These are phyloP conservation scores for Halichoerus grypus DNA, from an alignment of 2,113 vertebrate genomes.

Conservation along the genomic window DNA sequence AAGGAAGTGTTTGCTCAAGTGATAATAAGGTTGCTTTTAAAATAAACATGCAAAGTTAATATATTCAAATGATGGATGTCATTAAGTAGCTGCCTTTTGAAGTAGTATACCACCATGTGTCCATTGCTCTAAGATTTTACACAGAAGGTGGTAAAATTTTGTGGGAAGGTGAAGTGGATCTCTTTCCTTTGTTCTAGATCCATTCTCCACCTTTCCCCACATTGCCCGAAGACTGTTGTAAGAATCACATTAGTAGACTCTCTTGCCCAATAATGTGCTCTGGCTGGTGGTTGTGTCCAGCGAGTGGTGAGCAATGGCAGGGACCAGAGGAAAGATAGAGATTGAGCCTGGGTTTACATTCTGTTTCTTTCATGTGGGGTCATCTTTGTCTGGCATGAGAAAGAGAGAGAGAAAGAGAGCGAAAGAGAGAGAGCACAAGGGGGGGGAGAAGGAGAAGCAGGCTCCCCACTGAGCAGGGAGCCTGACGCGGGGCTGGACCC, in stretches of 20 bases:
- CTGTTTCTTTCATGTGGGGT: neutral
- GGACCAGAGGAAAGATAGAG: neutral
- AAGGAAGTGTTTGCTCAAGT: neutral
- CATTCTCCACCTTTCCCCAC: neutral
- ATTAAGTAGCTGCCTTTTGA: neutral
- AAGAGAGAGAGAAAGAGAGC: neutral
- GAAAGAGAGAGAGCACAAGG: neutral
- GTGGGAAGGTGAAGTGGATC: neutral
- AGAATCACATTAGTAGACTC: neutral
- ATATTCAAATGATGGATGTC: neutral
- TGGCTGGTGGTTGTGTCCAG: neutral
- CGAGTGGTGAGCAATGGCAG: too few species aligned
- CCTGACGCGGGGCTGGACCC: too few species aligned
- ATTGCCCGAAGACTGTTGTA: too few species aligned
- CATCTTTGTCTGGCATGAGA: neutral
- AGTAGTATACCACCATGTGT: neutral
- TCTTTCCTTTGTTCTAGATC: neutral
- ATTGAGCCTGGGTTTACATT: fast-evolving
- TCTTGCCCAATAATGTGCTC: neutral
- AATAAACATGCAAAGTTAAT: neutral
- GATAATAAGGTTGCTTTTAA: neutral
- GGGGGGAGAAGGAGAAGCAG: neutral
- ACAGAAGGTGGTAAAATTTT: neutral
- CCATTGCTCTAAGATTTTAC: neutral
- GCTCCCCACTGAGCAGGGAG: neutral